Evolutionary conservation across 1,140 invertebrate genomes (phyloP).

Genomic region (Aphelinus atriplicis): DNA sequence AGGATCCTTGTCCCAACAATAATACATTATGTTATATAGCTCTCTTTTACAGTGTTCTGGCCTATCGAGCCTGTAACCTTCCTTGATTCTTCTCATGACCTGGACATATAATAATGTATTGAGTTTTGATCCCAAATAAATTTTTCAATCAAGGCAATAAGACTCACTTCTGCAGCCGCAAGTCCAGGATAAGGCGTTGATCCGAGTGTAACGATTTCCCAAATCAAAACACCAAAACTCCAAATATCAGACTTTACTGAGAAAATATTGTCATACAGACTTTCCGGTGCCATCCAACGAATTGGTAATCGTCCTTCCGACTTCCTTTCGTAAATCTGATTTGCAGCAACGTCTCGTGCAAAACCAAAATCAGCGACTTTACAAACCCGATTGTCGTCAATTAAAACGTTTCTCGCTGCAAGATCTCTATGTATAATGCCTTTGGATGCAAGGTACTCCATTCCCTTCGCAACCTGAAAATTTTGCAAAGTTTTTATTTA

Average conservation of each 20-base stretch:
- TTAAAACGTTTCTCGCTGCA: slow-evolving; percentile 89
- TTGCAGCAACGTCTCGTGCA: slow-evolving; percentile 82
- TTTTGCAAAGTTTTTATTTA: neutral
- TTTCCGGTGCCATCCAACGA: slow-evolving; percentile 95
- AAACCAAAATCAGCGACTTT: slow-evolving; percentile 97
- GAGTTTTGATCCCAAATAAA: neutral
- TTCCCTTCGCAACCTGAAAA: slow-evolving; percentile 81
- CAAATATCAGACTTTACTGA: slow-evolving; percentile 92
- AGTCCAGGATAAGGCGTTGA: slow-evolving; percentile 91
- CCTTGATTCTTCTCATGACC: slow-evolving; percentile 72
- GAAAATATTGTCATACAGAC: slow-evolving; percentile 90
- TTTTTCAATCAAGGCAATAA: neutral
- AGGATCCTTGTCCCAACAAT: slow-evolving; percentile 89
- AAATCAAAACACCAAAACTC: slow-evolving; percentile 92
- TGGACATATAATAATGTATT: slow-evolving; percentile 47
- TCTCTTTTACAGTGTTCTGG: slow-evolving; percentile 89
- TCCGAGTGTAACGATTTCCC: slow-evolving; percentile 93
- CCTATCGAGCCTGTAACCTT: slow-evolving; percentile 86
- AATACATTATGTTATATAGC: slow-evolving; percentile 93
- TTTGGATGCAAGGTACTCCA: slow-evolving; percentile 90
- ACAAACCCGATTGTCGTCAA: slow-evolving; percentile 86
- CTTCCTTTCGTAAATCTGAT: slow-evolving; percentile 90
- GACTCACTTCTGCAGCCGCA: slow-evolving; percentile 79
- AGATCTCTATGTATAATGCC: slow-evolving; percentile 93
- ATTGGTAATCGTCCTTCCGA: slow-evolving; percentile 80